Conservation (phyloP, 2,113 vertebrate species). For the Pomatorhinus ruficollis region DNA sequence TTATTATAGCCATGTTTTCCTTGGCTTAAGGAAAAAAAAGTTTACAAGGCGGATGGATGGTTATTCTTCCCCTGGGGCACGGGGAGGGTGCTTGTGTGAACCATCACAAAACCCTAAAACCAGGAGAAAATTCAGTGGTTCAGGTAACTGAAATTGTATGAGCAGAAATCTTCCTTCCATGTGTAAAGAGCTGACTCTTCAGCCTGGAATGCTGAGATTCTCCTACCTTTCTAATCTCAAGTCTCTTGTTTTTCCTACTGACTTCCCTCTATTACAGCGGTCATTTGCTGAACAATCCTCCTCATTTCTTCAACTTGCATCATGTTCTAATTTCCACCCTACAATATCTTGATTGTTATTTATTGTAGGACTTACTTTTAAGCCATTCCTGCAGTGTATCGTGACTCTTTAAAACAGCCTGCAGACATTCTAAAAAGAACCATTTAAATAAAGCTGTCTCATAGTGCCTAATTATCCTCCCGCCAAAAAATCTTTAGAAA, state of each 20-base stretch:
- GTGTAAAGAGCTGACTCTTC: neutral
- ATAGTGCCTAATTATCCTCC: neutral
- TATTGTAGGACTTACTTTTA: neutral
- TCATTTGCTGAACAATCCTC: neutral
- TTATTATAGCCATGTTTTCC: neutral
- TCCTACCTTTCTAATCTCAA: neutral
- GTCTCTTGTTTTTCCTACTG: neutral
- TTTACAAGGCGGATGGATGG: neutral
- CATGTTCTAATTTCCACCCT: neutral
- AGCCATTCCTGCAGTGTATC: neutral
- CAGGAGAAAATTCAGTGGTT: neutral
- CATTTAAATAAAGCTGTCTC: neutral
- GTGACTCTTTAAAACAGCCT: neutral
- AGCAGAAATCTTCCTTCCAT: neutral
- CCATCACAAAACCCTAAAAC: neutral
- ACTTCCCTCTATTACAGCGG: neutral
- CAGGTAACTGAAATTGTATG: neutral
- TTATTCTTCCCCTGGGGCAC: neutral
- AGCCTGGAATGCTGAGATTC: rapidly evolving
- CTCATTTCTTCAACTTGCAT: neutral
- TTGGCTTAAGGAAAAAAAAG: neutral
- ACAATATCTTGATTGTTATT: neutral
- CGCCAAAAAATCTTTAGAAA: neutral
- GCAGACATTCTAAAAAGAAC: neutral
- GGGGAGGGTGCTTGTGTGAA: neutral